Base-by-base conservation (phyloP, 2,113 vertebrate species). In the Pseudorasbora parva region DNA sequence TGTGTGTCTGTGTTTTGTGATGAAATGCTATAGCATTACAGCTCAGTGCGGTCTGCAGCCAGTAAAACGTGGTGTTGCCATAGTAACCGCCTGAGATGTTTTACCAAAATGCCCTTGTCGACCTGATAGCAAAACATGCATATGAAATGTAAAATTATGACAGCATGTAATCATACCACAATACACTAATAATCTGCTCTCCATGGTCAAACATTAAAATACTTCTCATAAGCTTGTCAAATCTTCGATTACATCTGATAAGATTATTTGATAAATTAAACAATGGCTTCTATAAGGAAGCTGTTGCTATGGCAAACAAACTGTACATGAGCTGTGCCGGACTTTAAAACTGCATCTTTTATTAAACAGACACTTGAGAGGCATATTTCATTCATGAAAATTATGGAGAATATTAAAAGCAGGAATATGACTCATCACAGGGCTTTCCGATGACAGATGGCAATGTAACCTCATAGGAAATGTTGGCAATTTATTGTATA, bases 51-150 rank as follows among this genome's bases (percentile, higher is more conserved):
- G 89, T 91, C 89, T 89, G 86, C 83, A 90, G 87, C 90, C 88
- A 79, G 82, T 84, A 90, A 89, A 91, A 90, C 89, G 86, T 92
- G 88, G 86, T 84, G 93, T 94, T 94, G 90, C 93, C 91, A 92
- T 92, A 91, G 93, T 84, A 92, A 94, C 93, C 84, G 86, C 79
- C 62, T 47, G 81, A 87, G 85, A 85, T 85, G 69, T 90, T 92
- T 91, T 89, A 82, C 91, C 86, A 86, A 87, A 91, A 88, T 88
- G 88, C 64, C 80, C 88, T 85, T 86, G 82, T 88, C 84, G 71
- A 84, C 83, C 85, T 86, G 85, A 68, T 76, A 84, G 82, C 81
- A 82, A 87, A 88, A 79, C 77, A 88, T 88, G 80, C 86, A 84
- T 76, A 84, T 87, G 59, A 88, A 87, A 89, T 87, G 72, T 78